Evolutionary conservation across 1,140 invertebrate species (phyloP).

Genomic region (Helicoverpa armigera): DNA sequence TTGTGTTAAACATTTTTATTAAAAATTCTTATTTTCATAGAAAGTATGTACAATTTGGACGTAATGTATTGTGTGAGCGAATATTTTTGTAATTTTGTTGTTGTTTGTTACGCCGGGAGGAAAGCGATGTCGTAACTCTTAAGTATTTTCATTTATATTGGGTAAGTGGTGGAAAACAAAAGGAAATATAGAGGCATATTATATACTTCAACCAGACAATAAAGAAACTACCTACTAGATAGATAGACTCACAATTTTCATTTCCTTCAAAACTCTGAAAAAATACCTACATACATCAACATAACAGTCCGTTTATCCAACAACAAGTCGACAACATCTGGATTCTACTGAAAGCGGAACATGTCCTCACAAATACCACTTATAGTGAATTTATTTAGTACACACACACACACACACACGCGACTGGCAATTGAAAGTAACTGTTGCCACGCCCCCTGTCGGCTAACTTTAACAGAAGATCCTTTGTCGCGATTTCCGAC

Average conservation of each 20-base stretch:
- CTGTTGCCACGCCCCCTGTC: constrained; percentile 56
- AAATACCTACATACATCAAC: constrained; percentile 1
- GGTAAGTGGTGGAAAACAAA: too few species aligned
- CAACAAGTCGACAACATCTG: constrained; percentile 28
- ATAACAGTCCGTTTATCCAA: background rate
- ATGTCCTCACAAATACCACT: constrained; percentile 71
- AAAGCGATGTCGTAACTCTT: too few species aligned
- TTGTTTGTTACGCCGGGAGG: background rate
- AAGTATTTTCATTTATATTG: too few species aligned
- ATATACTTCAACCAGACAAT: too few species aligned
- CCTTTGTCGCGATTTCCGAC: constrained; percentile 47
- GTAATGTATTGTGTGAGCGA: constrained; percentile 10
- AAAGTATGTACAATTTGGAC: constrained; percentile 22
- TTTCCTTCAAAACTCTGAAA: background rate
- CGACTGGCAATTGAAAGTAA: constrained; percentile 70
- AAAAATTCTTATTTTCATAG: constrained; percentile 36
- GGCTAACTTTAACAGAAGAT: constrained; percentile 43
- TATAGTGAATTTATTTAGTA: constrained; percentile 71
- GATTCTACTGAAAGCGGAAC: constrained; percentile 4
- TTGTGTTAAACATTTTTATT: constrained; percentile 45
- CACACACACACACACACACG: constrained; percentile 64
- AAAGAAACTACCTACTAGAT: too few species aligned
- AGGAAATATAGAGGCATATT: too few species aligned
- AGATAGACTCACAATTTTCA: background rate
- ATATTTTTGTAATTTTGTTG: constrained; percentile 16